Evolutionary conservation across 2,797 vertebrate species (phyloP).

Genomic region (Acridotheres tristis): DNA sequence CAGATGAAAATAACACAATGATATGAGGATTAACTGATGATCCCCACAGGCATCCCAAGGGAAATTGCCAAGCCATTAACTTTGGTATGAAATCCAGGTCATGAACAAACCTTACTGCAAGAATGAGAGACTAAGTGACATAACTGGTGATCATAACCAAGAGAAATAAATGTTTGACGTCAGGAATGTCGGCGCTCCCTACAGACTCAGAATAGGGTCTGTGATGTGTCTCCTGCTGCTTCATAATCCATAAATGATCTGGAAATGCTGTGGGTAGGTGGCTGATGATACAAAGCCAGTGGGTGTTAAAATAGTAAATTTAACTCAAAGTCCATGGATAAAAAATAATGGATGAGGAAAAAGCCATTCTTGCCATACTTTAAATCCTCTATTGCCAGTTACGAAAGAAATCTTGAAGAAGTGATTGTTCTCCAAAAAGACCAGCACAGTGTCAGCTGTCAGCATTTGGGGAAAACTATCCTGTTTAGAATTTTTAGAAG

Average conservation of each 20-base stretch:
- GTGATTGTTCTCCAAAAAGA: neutral
- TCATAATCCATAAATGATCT: neutral
- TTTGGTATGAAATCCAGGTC: neutral
- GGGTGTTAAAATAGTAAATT: neutral
- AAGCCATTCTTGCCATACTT: neutral
- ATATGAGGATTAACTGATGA: neutral
- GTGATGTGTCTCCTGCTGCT: neutral
- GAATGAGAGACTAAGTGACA: neutral
- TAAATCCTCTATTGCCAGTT: neutral
- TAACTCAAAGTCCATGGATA: neutral
- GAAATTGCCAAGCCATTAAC: constrained; percentile 8
- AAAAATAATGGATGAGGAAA: neutral
- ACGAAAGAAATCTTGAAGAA: neutral
- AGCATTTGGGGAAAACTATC: neutral
- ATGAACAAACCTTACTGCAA: neutral
- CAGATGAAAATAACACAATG: neutral
- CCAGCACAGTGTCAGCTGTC: neutral
- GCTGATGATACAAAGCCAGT: neutral
- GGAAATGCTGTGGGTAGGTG: neutral
- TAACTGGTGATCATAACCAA: neutral
- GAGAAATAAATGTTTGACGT: neutral
- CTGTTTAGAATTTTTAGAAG: neutral
- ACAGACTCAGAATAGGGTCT: neutral
- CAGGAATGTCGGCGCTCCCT: neutral
- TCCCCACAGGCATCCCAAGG: neutral